A percentile compares a stretch with the other conserved stretches of the same genome.
Evolutionary conservation across 2,113 vertebrate species (phyloP).

Genomic region (Aldabrachelys gigantea): DNA sequence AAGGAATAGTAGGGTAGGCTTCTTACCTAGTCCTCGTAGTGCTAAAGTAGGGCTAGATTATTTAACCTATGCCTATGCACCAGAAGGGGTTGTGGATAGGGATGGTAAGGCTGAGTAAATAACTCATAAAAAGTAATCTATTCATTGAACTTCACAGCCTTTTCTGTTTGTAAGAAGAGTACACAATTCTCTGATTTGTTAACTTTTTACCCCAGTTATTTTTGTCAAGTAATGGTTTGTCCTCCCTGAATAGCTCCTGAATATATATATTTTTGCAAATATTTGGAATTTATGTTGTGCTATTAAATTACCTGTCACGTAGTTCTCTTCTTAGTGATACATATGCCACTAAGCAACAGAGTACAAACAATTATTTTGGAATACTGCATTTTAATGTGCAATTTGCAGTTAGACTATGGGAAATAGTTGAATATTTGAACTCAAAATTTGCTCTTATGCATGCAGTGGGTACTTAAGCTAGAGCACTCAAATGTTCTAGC

Average conservation of each 20-base stretch:
- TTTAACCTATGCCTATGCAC: background rate
- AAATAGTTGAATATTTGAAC: background rate
- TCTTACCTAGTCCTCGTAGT: background rate
- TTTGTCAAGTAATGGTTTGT: background rate
- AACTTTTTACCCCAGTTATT: background rate
- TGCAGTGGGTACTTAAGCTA: background rate
- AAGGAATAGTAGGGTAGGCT: background rate
- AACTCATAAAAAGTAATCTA: background rate
- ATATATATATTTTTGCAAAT: background rate
- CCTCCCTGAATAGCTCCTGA: background rate
- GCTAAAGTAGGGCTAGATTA: background rate
- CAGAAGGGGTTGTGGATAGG: background rate
- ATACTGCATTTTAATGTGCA: background rate
- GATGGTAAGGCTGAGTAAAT: background rate
- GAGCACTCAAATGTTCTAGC: background rate
- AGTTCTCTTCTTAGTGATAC: background rate
- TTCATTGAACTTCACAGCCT: background rate
- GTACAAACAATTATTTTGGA: background rate
- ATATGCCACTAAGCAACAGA: background rate
- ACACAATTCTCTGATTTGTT: background rate
- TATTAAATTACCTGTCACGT: background rate
- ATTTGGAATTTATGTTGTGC: background rate
- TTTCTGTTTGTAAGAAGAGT: background rate
- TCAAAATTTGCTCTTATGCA: background rate
- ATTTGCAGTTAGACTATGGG: background rate